Evolutionary conservation across 2,113 vertebrate species (phyloP).

Genomic region (Corythoichthys intestinalis): DNA sequence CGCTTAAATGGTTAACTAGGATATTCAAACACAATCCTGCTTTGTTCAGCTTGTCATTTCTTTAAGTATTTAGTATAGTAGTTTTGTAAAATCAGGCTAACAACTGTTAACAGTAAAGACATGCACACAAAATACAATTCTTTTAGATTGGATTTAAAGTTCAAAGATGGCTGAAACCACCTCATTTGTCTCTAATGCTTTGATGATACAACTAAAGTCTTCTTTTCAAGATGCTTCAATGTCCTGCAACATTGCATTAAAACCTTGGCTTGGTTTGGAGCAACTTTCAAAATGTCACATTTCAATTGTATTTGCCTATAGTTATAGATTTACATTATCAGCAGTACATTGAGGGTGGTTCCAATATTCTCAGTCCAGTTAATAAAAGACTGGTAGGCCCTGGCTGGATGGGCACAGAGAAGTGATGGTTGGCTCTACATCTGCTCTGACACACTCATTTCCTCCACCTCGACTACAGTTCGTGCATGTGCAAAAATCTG

Average conservation of each 20-base stretch:
- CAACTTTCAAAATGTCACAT: background rate
- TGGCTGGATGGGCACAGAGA: conserved; percentile 2
- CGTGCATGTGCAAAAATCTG: conserved; percentile 28
- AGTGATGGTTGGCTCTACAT: conserved; percentile 30
- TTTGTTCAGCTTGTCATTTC: background rate
- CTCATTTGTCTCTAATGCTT: background rate
- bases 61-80: no score
- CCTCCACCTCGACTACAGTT: conserved; percentile 30
- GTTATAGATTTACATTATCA: conserved; percentile 29
- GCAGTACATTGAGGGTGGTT: conserved; percentile 37
- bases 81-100: background rate
- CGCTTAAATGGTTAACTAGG: background rate
- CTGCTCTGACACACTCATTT: conserved; percentile 41
- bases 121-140: background rate
- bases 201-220: background rate
- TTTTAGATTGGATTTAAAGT: background rate
- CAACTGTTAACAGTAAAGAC: background rate
- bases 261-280: background rate
- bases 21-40: background rate
- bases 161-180: background rate
- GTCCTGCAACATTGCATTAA: background rate
- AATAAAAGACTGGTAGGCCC: conserved; percentile 22
- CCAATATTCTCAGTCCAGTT: conserved; percentile 49
- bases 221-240: background rate
- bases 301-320: background rate